These are phyloP conservation scores for Myodes glareolus DNA, from an alignment of 2,113 vertebrate genomes.

Conservation along the genomic window DNA sequence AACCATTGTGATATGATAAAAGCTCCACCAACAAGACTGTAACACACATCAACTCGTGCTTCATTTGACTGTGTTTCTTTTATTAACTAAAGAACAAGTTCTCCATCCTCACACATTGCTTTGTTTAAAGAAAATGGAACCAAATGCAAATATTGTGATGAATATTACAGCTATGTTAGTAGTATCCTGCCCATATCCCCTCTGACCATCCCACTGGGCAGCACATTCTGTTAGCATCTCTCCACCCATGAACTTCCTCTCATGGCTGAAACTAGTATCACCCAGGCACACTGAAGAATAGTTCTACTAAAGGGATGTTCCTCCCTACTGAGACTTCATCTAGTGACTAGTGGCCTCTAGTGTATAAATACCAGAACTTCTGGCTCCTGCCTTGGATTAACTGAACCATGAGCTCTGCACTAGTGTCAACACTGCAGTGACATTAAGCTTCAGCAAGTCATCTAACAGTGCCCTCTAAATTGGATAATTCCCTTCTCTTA, in stretches of 20 bases:
- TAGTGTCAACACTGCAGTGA: neutral
- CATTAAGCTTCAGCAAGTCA: neutral
- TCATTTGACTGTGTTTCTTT: neutral
- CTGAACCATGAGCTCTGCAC: neutral
- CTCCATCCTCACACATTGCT: neutral
- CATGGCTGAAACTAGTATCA: neutral
- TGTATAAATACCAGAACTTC: neutral
- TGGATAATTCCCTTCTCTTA: neutral
- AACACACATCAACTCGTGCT: neutral
- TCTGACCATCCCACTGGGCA: neutral
- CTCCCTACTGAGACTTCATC: neutral
- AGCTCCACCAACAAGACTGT: neutral
- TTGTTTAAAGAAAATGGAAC: constrained; percentile 50
- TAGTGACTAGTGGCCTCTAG: neutral
- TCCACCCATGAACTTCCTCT: neutral
- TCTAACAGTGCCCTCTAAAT: neutral
- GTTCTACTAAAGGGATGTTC: neutral
- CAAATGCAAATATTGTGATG: neutral
- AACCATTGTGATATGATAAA: neutral
- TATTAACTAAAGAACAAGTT: neutral
- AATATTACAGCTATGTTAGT: neutral
- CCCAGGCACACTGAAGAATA: neutral
- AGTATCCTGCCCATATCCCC: neutral
- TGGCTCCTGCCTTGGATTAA: neutral
- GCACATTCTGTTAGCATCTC: neutral